phyloP scores from a whole-genome alignment of 2,888 invertebrate genomes.

The Slavum lentiscoides region DNA sequence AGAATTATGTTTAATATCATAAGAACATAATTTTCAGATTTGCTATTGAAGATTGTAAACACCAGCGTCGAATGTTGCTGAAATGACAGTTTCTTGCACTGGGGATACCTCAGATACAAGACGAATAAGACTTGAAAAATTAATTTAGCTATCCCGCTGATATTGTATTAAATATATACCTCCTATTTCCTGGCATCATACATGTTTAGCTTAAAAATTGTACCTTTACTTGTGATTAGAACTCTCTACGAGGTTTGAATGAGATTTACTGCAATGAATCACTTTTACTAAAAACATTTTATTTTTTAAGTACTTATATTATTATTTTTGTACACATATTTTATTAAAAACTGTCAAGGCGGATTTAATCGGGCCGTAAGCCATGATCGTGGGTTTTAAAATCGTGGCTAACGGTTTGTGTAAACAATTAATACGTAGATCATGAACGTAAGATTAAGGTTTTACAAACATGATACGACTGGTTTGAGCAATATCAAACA shows the following conservation, averaged over 20 bases:
- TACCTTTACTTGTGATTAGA: constrained; percentile 8
- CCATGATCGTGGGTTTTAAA: too few relatives aligned
- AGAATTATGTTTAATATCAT: background rate
- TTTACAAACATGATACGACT: too few relatives aligned
- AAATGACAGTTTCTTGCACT: constrained; percentile 53
- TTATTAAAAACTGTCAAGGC: background rate
- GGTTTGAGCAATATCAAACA: too few relatives aligned
- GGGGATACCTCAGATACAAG: constrained; percentile 53
- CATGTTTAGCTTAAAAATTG: background rate
- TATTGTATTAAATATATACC: background rate
- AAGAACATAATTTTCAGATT: constrained; percentile 64
- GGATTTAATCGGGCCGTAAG: too few relatives aligned
- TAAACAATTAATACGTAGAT: too few relatives aligned
- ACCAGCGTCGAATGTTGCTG: constrained; percentile 58
- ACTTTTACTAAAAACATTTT: background rate
- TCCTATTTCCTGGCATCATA: background rate
- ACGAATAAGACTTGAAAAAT: constrained; percentile 45
- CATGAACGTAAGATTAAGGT: too few relatives aligned
- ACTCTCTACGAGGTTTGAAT: background rate
- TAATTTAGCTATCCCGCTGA: constrained; percentile 17
- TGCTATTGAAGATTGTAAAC: constrained; percentile 69
- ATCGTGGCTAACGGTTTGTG: too few relatives aligned
- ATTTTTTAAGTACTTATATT: background rate
- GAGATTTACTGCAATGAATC: background rate
- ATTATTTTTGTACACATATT: constrained; percentile 41